Evolutionary conservation across 2,888 invertebrate genomes (phyloP).

Genomic region (Junonia oenone): DNA sequence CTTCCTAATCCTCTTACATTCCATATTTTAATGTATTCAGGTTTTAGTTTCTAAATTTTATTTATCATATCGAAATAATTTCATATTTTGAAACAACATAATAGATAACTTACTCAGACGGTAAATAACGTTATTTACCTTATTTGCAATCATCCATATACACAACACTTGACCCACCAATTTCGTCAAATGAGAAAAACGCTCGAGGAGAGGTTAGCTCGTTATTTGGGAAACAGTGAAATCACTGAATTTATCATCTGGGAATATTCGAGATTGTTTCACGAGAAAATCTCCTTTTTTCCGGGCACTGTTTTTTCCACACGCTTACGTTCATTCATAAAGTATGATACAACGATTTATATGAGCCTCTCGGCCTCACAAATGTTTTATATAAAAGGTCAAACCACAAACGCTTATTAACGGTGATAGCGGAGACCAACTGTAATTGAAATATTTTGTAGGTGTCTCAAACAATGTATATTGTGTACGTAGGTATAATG

Average conservation of each 20-base stretch:
- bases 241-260: conserved; percentile 13
- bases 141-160: not conserved
- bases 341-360: conserved; percentile 17
- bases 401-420: not conserved
- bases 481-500: too few relatives aligned
- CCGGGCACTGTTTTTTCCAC: conserved; percentile 15
- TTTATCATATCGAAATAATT: too few relatives aligned
- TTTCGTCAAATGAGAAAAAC: not conserved
- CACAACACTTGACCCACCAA: not conserved
- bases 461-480: too few relatives aligned
- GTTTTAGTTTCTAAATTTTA: too few relatives aligned
- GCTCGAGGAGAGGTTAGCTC: not conserved
- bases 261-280: conserved; percentile 15
- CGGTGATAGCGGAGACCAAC: not conserved
- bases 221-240: conserved; percentile 6
- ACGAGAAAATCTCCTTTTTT: conserved; percentile 14
- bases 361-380: not conserved
- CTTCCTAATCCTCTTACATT: too few relatives aligned
- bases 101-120: too few relatives aligned
- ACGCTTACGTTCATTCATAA: conserved; percentile 11
- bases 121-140: too few relatives aligned
- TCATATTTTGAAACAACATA: too few relatives aligned
- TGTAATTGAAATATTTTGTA: not conserved
- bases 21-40: too few relatives aligned
- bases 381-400: conserved; percentile 8